Base-by-base conservation (phyloP, 2,797 vertebrate species). In the Micromesistius poutassou region DNA sequence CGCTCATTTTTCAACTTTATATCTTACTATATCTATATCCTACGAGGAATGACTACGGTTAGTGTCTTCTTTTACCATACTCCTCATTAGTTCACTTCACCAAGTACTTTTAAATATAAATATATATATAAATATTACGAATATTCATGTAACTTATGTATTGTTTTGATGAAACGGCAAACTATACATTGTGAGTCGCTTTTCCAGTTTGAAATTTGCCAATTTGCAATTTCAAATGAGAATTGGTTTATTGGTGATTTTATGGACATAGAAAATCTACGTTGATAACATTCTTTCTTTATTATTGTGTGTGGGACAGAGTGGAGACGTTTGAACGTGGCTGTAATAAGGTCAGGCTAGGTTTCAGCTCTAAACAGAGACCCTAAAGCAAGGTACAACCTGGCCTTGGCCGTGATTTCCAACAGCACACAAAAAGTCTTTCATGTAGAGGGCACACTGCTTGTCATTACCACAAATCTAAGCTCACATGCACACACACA, bases 331-430 rank as follows among this genome's bases (percentile, higher is more conserved):
- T 7, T 79, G 81, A 86, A 84, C 87, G 77, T 73, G 76, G 76
- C 40, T 74, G 38, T 75, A 77, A 88, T 62, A 6, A 55, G 16
- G 83, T 86, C 73, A 74, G 85, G 85, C 82, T 79, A 81, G 85
- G 81, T 80, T 80, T 79, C 76, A 83, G 76, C 82, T 88, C 91
- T 91, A 86, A 86, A 83, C 79, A 82, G 81, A 78, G 77, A 74
- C 78, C 78, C 83, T 84, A 72, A 77, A 88, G 83, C 82, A 82
- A 77, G 81, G 81, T 74, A 82, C 77, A 79, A 78, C 81, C 81
- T 83, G 87, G 88, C 90, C 89, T 92, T 92, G 88, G 74, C n/a
- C n/a, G 73, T 76, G 82, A 81, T 84, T 91, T 87, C 87, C 82
- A 50, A 74, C 68, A 7, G 74, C 78, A 83, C 73, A 77, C 80